These are phyloP conservation scores for Lasiurus borealis DNA, from an alignment of 2,113 vertebrate species.

Conservation along the genomic window DNA sequence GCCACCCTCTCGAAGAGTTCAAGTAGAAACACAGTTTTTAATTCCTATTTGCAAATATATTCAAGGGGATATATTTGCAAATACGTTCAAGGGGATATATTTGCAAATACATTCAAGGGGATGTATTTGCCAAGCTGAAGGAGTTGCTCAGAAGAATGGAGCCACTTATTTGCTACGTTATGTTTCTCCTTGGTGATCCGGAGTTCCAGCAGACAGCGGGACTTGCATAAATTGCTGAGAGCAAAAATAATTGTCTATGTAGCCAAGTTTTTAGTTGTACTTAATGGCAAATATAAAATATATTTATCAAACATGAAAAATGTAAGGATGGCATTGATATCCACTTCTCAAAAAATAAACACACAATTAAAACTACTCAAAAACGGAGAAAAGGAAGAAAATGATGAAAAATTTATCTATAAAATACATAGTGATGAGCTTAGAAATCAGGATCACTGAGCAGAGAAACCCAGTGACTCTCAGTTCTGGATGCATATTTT, in stretches of 20 bases:
- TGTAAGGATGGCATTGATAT: background rate
- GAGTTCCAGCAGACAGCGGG: background rate
- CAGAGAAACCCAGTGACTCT: background rate
- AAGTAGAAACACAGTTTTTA: background rate
- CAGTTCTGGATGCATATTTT: background rate
- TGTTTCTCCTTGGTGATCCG: background rate
- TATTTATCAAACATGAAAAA: background rate
- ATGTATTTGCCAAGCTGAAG: background rate
- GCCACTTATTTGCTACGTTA: background rate
- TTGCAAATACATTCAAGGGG: too few species aligned
- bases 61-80: too few species aligned
- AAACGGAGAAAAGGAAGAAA: background rate
- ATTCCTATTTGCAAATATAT: background rate
- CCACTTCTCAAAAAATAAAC: background rate
- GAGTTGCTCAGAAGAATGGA: background rate
- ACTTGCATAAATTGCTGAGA: background rate
- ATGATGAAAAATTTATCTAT: background rate
- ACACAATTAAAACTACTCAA: background rate
- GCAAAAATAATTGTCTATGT: background rate
- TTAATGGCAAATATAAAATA: background rate
- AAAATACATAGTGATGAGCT: background rate
- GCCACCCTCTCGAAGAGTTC: background rate
- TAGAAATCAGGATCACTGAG: background rate
- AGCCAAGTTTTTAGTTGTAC: background rate
- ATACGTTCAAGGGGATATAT: background rate